These are phyloP conservation scores for Actinemys pallida DNA, from an alignment of 2,113 vertebrate genomes.

Conservation along the genomic window DNA sequence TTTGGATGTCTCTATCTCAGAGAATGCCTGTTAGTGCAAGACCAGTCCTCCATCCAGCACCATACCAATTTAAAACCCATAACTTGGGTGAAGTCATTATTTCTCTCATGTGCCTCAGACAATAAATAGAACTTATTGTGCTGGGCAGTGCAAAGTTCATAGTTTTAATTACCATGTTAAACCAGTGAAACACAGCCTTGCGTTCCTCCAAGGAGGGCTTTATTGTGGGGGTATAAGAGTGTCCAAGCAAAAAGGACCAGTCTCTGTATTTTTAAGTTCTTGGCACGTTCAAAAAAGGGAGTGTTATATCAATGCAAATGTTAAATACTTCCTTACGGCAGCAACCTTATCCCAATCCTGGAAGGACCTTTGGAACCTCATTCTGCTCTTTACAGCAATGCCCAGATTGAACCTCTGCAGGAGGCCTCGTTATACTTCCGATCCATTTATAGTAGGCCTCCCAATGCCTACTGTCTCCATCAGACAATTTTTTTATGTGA, in stretches of 20 bases:
- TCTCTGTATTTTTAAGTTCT: rapidly evolving
- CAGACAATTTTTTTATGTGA: too few relatives aligned
- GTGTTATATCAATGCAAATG: background rate
- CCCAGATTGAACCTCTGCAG: background rate
- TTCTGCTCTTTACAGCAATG: rapidly evolving
- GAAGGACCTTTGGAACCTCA: background rate
- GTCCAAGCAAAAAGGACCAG: rapidly evolving
- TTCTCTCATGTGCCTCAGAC: background rate
- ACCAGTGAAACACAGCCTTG: background rate
- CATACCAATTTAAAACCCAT: background rate
- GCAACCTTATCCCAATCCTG: background rate
- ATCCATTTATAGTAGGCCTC: too few relatives aligned
- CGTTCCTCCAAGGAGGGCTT: background rate
- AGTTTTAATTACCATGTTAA: background rate
- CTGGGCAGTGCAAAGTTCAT: background rate
- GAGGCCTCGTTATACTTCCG: background rate
- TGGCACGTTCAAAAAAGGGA: rapidly evolving
- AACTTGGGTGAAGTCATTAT: background rate
- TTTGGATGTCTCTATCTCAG: background rate
- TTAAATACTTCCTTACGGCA: background rate
- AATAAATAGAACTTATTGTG: background rate
- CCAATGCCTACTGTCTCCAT: too few relatives aligned
- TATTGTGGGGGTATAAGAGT: background rate
- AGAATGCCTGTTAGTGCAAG: background rate
- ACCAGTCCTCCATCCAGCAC: background rate